Evolutionary conservation across 2,113 vertebrate species (phyloP), one percentile per base, ranked within the genome.

Genomic region (Ictidomys tridecemlineatus): DNA sequence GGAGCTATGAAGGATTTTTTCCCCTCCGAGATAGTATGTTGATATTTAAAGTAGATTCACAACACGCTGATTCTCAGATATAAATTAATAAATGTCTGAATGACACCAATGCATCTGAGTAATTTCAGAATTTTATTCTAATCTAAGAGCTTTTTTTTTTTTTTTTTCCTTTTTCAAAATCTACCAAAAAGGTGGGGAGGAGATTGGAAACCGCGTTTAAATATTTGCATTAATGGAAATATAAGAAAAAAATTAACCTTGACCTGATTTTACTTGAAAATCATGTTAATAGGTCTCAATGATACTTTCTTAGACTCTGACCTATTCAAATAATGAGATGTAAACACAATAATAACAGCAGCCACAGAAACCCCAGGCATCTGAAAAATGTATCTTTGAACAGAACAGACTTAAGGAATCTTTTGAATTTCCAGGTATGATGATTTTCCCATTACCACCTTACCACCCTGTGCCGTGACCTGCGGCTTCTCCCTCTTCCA

Each of bases 261-360:
- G 42, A 65, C 17, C 16, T 78, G 73, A 82, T 69, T 93, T 92
- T 82, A 22, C 32, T 58, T 18, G 65, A 87, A 94, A 88, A 94
- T 56, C n/a, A 69, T 87, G 30, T 70, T 45, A 85, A 53, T 48
- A 24, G 37, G 22, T 30, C 39, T 86, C 87, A 74, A n/a, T 48
- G 80, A 48, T 45, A 53, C 4, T 58, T 56, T 85, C 0, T 14
- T 48, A 30, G 56, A 58, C 22, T 80, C 39, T 63, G 22, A 85
- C 42, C 4, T 37, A n/a, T 53, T 79, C 32, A 32, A 51, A 85
- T 74, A 74, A 89, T 32, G 26, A 42, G 13, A 63, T 70, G 4
- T 8, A 42, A 94, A 77, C 32, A 77, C 6, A 78, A 20, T 32
- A 76, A 42, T 8, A 85, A 12, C 4, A 73, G 80, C 3, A 8